A percentile compares a stretch with the other conserved stretches of the same genome.
Conservation (phyloP, 2,113 vertebrate genomes). For the Apeltes quadracus region DNA sequence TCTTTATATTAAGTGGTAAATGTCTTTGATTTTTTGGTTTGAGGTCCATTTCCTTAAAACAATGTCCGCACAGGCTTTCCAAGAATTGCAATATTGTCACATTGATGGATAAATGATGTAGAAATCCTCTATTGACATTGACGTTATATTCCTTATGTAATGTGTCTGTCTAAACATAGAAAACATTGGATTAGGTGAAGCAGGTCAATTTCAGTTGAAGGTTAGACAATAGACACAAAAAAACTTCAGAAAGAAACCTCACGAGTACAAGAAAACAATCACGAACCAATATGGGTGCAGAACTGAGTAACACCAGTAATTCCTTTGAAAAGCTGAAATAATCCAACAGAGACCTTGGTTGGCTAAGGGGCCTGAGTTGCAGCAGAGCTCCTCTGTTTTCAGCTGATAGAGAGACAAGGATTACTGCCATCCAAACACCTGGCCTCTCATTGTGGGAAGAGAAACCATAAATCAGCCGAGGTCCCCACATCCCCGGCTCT, state of each 20-base stretch:
- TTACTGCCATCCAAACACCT: constrained; percentile 66
- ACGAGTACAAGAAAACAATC: constrained; percentile 35
- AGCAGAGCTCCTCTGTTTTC: constrained; percentile 40
- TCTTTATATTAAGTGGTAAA: neutral
- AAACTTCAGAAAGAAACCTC: constrained; percentile 37
- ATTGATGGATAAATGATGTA: constrained; percentile 15
- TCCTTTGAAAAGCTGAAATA: constrained; percentile 42
- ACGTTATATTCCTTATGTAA: constrained; percentile 19
- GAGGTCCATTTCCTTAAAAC: constrained; percentile 11
- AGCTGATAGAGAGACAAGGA: constrained; percentile 45
- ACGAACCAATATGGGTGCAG: constrained; percentile 15
- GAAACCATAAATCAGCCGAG: constrained; percentile 57
- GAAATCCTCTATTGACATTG: constrained; percentile 27
- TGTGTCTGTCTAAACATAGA: constrained; percentile 1
- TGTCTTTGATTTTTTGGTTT: neutral
- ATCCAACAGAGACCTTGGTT: constrained; percentile 45
- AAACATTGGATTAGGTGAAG: constrained; percentile 7
- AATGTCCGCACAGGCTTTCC: neutral
- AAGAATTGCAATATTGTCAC: constrained; percentile 18
- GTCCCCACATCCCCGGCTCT: constrained; percentile 46
- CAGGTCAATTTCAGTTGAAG: constrained; percentile 29
- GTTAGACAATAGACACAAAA: constrained; percentile 35
- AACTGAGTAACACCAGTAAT: constrained; percentile 46
- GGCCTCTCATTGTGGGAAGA: constrained; percentile 42
- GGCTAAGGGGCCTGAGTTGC: constrained; percentile 48